Evolutionary conservation across 2,113 vertebrate species (phyloP).

Genomic region (Ophthalmotilapia sp.): DNA sequence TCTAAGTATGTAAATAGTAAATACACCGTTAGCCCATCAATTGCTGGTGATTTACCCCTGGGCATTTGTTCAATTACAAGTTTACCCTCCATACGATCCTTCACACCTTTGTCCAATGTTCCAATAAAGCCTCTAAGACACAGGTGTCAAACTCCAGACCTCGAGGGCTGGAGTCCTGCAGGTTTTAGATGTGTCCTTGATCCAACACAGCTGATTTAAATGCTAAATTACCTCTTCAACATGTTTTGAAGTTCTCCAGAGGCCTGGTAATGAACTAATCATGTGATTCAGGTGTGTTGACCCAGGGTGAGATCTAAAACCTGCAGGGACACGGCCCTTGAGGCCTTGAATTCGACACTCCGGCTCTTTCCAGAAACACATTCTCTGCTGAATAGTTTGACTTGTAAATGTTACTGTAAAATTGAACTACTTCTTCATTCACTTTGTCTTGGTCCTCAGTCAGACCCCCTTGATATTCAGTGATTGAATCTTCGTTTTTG

Average conservation of each 20-base stretch:
- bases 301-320: no score
- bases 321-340: no score
- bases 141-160: no score
- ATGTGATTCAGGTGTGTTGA: no score
- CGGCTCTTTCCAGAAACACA: background rate
- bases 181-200: no score
- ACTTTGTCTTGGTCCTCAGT: background rate
- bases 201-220: no score
- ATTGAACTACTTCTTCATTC: fast-evolving
- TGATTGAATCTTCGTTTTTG: fast-evolving
- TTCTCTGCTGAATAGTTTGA: background rate
- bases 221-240: no score
- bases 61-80: background rate
- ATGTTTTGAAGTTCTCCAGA: no score
- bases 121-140: background rate
- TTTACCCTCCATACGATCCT: background rate
- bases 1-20: background rate
- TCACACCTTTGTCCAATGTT: background rate
- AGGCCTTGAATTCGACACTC: no score
- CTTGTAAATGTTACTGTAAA: background rate
- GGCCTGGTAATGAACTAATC: no score
- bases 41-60: background rate
- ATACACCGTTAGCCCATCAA: background rate
- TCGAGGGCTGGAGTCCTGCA: fast-evolving
- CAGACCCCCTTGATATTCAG: background rate